Evolutionary conservation across 1,140 invertebrate species (phyloP).

Genomic region (Meteorus sp.): DNA sequence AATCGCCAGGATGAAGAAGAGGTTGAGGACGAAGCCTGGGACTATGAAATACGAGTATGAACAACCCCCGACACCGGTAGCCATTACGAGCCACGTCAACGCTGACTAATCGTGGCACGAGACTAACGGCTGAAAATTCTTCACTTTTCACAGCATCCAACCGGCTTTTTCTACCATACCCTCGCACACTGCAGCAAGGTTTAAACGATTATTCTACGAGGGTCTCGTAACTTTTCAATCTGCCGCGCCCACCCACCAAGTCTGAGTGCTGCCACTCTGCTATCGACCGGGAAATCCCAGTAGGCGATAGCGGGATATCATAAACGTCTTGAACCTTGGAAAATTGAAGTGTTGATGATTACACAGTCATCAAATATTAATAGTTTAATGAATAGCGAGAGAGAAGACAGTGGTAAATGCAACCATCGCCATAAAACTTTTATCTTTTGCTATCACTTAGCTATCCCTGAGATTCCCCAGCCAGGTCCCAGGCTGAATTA

Average conservation of each 20-base stretch:
- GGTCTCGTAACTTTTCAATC: slow-evolving; percentile 25
- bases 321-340: no score
- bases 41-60: slow-evolving; percentile 47
- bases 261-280: no score
- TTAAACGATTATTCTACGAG: slow-evolving; percentile 19
- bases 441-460: no score
- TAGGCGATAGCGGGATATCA: no score
- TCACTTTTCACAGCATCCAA: slow-evolving; percentile 27
- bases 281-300: no score
- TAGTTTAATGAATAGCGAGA: no score
- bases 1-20: no score
- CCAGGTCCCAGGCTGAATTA: slow-evolving; percentile 23
- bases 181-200: not conserved
- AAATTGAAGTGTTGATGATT: not conserved
- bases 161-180: no score
- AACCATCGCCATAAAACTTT: no score
- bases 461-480: no score
- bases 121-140: slow-evolving; percentile 33
- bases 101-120: slow-evolving; percentile 41
- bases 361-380: slow-evolving; percentile 1
- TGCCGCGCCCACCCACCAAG: slow-evolving; percentile 1
- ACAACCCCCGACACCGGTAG: slow-evolving; percentile 40
- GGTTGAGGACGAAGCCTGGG: slow-evolving; percentile 17
- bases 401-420: no score
- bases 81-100: slow-evolving; percentile 36